These are phyloP conservation scores for Microcebus lehilahytsara DNA, from an alignment of 2,113 vertebrate species.

Conservation along the genomic window DNA sequence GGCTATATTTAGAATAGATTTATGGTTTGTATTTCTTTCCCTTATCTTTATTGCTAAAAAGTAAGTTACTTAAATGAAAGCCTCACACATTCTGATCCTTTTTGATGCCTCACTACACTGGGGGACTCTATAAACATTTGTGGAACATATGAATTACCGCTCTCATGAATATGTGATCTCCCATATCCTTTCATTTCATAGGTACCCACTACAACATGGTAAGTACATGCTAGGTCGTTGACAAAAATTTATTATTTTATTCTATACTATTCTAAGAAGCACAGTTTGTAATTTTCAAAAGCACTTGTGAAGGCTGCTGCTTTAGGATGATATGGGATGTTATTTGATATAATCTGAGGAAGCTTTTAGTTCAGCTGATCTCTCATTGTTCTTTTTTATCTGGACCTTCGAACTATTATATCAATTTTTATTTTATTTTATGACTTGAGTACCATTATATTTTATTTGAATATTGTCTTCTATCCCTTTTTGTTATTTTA, in stretches of 20 bases:
- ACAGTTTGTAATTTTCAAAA: background rate
- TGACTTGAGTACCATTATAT: background rate
- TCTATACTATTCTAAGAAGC: background rate
- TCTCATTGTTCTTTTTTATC: background rate
- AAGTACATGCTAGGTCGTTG: background rate
- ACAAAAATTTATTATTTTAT: background rate
- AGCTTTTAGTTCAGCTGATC: background rate
- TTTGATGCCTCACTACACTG: background rate
- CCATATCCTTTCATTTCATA: background rate
- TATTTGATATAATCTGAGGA: background rate
- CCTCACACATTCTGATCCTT: background rate
- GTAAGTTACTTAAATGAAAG: background rate
- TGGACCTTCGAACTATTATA: background rate
- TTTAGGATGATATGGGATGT: background rate
- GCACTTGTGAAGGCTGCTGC: background rate
- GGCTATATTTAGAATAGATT: background rate
- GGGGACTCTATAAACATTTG: background rate
- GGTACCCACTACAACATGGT: background rate
- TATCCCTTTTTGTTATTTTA: background rate
- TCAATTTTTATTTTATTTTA: background rate
- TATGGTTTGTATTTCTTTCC: background rate
- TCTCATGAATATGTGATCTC: background rate
- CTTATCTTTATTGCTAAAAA: background rate
- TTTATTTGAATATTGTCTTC: background rate
- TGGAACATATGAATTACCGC: background rate